These are phyloP conservation scores for Oxyura jamaicensis DNA, from an alignment of 2,113 vertebrate species.

Conservation along the genomic window DNA sequence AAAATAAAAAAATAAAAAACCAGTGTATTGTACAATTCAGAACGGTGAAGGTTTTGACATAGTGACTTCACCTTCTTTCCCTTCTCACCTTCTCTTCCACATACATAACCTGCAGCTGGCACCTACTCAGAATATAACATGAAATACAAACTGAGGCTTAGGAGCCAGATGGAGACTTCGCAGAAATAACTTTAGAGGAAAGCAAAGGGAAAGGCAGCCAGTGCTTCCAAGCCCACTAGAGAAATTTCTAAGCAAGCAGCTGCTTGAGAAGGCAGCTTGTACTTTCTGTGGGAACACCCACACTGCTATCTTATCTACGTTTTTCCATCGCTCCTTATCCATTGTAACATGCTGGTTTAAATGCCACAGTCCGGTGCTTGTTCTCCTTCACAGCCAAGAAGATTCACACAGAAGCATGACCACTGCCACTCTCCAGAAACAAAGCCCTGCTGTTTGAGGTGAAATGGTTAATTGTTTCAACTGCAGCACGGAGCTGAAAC, in stretches of 20 bases:
- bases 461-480: conserved; percentile 3
- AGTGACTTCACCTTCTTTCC: neutral
- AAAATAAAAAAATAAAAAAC: neutral
- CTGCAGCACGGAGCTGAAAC: neutral
- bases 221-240: neutral
- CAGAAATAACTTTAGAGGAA: conserved; percentile 2
- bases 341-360: neutral
- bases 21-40: neutral
- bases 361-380: neutral
- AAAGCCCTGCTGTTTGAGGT: neutral
- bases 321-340: neutral
- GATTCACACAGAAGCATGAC: neutral
- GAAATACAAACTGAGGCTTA: neutral
- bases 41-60: neutral
- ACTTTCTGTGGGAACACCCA: neutral
- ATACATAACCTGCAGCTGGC: neutral
- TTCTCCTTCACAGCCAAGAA: neutral
- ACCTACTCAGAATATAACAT: neutral
- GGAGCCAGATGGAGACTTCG: neutral
- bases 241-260: conserved; percentile 37
- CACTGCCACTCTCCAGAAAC: neutral
- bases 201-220: conserved; percentile 21
- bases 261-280: conserved; percentile 29
- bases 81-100: neutral
- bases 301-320: neutral